phyloP scores from a whole-genome alignment of 2,888 invertebrate species.

The Luperina testacea region DNA sequence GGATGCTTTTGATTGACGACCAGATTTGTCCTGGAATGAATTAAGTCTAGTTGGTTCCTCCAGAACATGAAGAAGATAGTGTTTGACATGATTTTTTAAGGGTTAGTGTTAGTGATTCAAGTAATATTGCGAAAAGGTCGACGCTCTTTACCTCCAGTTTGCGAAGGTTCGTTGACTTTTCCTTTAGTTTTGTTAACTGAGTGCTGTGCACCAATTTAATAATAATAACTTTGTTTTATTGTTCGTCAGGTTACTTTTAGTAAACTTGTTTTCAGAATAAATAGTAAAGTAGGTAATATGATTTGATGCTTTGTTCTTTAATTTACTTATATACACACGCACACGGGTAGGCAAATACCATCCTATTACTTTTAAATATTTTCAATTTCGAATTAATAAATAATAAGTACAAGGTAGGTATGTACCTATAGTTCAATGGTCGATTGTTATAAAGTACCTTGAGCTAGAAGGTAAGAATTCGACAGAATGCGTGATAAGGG shows the following conservation, averaged over 20 bases:
- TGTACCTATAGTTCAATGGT: not conserved
- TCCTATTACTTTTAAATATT: not conserved
- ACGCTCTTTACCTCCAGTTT: constrained; percentile 19
- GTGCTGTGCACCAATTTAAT: constrained; percentile 23
- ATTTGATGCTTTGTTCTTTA: not conserved
- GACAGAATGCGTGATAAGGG: constrained; percentile 59
- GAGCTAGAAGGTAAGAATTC: constrained; percentile 33
- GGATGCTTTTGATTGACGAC: not conserved
- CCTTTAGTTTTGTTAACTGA: constrained; percentile 20
- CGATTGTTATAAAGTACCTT: constrained; percentile 8
- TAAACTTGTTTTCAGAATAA: not conserved
- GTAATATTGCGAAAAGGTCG: constrained; percentile 21
- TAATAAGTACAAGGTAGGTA: not conserved
- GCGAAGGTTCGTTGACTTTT: constrained; percentile 47
- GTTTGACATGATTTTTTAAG: not conserved
- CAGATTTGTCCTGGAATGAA: constrained; percentile 15
- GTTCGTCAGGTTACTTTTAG: constrained; percentile 10
- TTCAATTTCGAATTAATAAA: constrained; percentile 15
- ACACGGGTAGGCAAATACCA: not conserved
- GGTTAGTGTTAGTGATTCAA: constrained; percentile 9
- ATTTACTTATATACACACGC: not conserved
- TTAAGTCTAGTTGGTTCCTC: not conserved
- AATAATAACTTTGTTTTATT: constrained; percentile 20
- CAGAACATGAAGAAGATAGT: not conserved
- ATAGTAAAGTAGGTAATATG: not conserved